A percentile compares a stretch with the other conserved stretches of the same genome.
Conservation (phyloP, 37 sponge, comb jelly and placozoan species). For the Crambe crambe region DNA sequence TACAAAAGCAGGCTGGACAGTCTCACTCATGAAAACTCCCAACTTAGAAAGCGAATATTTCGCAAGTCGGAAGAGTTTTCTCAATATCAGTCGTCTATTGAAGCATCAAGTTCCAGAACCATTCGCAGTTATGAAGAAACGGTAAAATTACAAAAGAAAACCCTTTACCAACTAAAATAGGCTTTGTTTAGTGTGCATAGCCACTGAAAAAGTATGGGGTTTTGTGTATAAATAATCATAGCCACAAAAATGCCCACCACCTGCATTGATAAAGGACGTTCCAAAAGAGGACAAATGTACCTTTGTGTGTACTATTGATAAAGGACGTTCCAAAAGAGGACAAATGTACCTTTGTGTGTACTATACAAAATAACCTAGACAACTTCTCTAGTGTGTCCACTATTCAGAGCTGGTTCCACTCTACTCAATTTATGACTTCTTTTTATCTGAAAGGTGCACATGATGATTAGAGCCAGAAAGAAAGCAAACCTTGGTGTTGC, state of each 20-base stretch:
- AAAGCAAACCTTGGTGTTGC: slow-evolving; percentile 26
- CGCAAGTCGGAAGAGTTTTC: slow-evolving; percentile 22
- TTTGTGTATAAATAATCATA: background rate
- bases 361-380: no score
- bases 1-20: slow-evolving; percentile 19
- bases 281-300: no score
- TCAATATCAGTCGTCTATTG: slow-evolving; percentile 9
- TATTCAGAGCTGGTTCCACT: no score
- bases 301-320: no score
- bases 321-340: no score
- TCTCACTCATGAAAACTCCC: slow-evolving; percentile 24
- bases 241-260: no score
- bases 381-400: no score
- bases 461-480: slow-evolving; percentile 17
- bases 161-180: background rate
- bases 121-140: slow-evolving; percentile 17
- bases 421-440: no score
- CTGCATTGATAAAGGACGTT: no score
- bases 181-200: background rate
- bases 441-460: slow-evolving; percentile 2
- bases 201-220: background rate
- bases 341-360: no score
- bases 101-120: background rate
- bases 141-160: background rate
- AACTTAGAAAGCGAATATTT: slow-evolving; percentile 7